Evolutionary conservation across 2,797 vertebrate genomes (phyloP).

Genomic region (Halcyon badia): DNA sequence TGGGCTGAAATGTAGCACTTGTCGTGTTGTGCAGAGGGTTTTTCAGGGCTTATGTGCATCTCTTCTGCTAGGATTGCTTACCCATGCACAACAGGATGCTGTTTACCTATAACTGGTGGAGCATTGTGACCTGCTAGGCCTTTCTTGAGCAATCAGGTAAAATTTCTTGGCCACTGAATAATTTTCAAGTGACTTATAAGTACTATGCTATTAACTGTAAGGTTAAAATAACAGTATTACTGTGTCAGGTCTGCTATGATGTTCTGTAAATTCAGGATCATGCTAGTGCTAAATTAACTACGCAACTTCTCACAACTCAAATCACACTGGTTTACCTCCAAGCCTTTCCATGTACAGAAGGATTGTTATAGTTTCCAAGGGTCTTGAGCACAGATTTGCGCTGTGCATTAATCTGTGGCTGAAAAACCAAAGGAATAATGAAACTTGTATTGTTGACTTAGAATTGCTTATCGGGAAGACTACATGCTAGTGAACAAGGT

Average conservation of each 20-base stretch:
- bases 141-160: not conserved
- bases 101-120: rapidly evolving
- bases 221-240: not conserved
- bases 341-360: rapidly evolving
- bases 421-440: not conserved
- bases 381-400: not conserved
- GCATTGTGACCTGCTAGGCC: not conserved
- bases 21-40: not conserved
- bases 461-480: not conserved
- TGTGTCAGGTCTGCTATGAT: too few relatives aligned
- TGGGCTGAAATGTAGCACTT: not conserved
- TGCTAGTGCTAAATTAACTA: not conserved
- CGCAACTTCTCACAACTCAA: not conserved
- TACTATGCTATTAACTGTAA: not conserved
- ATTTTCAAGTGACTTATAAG: not conserved
- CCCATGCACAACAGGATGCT: not conserved
- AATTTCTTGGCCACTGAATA: not conserved
- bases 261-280: not conserved
- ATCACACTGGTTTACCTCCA: not conserved
- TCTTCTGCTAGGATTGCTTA: not conserved
- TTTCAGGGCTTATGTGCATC: rapidly evolving
- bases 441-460: not conserved
- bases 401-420: not conserved
- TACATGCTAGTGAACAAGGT: not conserved
- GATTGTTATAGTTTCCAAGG: not conserved